Conservation (phyloP, 2,797 vertebrate genomes). For the Sebastes iracundus region DNA sequence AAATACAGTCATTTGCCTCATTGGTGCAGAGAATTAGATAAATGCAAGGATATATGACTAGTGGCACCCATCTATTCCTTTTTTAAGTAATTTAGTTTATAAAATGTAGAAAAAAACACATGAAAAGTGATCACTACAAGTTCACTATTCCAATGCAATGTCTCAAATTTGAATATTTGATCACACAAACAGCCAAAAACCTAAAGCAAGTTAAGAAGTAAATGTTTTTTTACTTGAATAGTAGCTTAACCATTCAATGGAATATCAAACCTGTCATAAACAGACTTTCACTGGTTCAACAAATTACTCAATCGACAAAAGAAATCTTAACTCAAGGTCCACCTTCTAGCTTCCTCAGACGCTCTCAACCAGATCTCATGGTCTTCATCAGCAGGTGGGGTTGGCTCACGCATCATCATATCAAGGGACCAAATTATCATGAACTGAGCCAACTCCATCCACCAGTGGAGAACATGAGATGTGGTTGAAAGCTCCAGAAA, state of each 20-base stretch:
- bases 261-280: background rate
- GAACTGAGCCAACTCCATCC: background rate
- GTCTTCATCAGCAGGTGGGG: background rate
- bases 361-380: background rate
- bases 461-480: background rate
- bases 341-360: background rate
- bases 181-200: too few species aligned
- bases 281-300: background rate
- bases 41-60: background rate
- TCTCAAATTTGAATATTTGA: too few species aligned
- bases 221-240: background rate
- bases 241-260: background rate
- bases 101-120: background rate
- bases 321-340: background rate
- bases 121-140: background rate
- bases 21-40: too few species aligned
- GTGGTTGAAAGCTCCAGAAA: background rate
- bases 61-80: background rate
- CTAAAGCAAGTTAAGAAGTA: background rate
- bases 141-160: too few species aligned
- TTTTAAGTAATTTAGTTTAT: too few species aligned
- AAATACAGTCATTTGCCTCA: background rate
- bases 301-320: background rate
- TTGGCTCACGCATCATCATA: background rate
- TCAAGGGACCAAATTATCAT: too few species aligned